A percentile compares a stretch with the other conserved stretches of the same genome.
These are phyloP conservation scores for Pipistrellus nathusii DNA, from an alignment of 2,797 vertebrate genomes.

Conservation along the genomic window DNA sequence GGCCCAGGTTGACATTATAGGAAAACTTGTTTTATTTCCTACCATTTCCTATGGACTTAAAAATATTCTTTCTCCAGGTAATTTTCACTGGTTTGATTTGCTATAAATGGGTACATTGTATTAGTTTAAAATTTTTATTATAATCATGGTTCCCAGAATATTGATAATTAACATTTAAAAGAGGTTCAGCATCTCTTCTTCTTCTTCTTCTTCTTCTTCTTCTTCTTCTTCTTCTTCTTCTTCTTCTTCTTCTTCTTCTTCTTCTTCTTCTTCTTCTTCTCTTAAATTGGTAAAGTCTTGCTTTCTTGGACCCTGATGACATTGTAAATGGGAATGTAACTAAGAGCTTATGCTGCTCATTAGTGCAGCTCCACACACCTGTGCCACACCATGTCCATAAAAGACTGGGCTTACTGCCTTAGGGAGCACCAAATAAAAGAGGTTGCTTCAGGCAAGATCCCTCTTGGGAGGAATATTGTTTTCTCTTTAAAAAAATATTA, in stretches of 20 bases:
- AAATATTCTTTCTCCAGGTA: not conserved
- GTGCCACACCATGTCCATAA: constrained; percentile 21
- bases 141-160: constrained; percentile 49
- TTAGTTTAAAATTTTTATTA: constrained; percentile 53
- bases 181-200: not conserved
- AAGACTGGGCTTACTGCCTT: not conserved
- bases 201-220: not conserved
- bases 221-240: no score
- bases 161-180: constrained; percentile 58
- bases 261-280: no score
- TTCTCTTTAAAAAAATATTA: constrained; percentile 60
- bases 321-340: constrained; percentile 53
- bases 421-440: constrained; percentile 61
- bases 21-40: not conserved
- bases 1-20: not conserved
- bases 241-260: not conserved
- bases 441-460: constrained; percentile 50
- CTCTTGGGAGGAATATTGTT: constrained; percentile 56
- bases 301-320: constrained; percentile 65
- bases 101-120: not conserved
- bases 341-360: constrained; percentile 59
- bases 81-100: constrained; percentile 25
- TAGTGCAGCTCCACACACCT: constrained; percentile 58
- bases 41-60: not conserved
- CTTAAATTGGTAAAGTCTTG: not conserved